Conservation (phyloP, 2,113 vertebrate genomes). For the Recurvirostra avosetta region DNA sequence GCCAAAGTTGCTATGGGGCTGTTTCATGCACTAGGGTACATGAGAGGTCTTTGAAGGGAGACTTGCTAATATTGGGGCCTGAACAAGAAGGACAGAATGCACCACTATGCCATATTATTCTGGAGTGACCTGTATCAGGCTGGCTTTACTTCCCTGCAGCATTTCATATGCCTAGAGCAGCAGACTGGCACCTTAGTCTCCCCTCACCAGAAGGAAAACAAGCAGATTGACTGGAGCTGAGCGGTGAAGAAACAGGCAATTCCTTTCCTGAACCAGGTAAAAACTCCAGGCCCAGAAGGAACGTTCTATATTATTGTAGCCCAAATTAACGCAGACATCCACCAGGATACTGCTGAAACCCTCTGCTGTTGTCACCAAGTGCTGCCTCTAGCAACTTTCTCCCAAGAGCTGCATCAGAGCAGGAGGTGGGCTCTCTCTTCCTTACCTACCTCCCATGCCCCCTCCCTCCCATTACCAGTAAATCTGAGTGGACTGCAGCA, state of each 20-base stretch:
- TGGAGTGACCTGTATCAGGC: neutral
- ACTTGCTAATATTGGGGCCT: neutral
- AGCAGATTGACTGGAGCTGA: neutral
- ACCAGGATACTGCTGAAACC: neutral
- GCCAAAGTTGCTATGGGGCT: neutral
- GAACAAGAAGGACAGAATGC: neutral
- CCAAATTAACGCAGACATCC: neutral
- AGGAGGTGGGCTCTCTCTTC: neutral
- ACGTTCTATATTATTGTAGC: neutral
- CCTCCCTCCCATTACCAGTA: neutral
- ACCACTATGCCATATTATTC: neutral
- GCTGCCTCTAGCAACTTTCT: neutral
- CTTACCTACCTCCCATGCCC: neutral
- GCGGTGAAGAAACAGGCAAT: neutral
- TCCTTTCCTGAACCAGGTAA: neutral
- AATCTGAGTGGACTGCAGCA: neutral
- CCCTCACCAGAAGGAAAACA: neutral
- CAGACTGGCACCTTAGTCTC: neutral
- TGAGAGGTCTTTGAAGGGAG: neutral
- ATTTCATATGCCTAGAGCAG: neutral
- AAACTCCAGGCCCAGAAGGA: neutral
- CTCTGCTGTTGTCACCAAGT: neutral
- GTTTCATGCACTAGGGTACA: neutral
- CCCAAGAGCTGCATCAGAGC: neutral
- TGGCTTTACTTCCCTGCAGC: neutral